Conservation (phyloP, 2,888 invertebrate genomes). For the Entomobrya proxima region DNA sequence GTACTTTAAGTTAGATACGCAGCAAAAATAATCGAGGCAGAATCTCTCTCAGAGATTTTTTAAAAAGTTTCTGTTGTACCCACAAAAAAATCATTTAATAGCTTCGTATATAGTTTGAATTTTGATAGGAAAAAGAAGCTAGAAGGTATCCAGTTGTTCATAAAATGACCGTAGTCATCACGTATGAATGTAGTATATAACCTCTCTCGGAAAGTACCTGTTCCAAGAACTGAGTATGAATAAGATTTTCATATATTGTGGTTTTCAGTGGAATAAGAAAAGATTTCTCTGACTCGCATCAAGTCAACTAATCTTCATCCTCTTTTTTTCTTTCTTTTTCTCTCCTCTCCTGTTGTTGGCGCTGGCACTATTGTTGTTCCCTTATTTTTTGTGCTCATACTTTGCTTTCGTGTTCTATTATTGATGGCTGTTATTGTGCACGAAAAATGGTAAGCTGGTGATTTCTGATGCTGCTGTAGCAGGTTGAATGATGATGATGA, state of each 20-base stretch:
- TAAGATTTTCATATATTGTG: conserved; percentile 65
- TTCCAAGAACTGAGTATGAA: conserved; percentile 64
- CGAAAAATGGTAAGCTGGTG: conserved; percentile 4
- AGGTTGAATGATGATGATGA: conserved; percentile 65
- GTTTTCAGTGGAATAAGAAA: conserved; percentile 65
- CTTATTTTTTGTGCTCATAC: conserved; percentile 34
- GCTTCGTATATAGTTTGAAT: conserved; percentile 19
- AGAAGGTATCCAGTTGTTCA: background rate
- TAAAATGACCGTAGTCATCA: background rate
- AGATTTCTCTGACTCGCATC: conserved; percentile 26
- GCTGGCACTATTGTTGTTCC: conserved; percentile 48
- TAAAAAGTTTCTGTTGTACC: conserved; percentile 39
- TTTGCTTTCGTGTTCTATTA: conserved; percentile 52
- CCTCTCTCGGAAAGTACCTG: conserved; percentile 59
- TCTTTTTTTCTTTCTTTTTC: background rate
- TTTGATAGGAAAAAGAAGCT: conserved; percentile 14
- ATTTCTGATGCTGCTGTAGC: conserved; percentile 35
- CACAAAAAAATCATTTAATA: conserved; percentile 31
- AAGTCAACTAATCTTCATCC: conserved; percentile 27
- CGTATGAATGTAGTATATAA: conserved; percentile 9
- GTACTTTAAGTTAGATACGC: background rate
- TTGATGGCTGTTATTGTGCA: conserved; percentile 45
- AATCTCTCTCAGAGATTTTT: conserved; percentile 49
- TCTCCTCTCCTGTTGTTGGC: conserved; percentile 14
- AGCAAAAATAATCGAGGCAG: conserved; percentile 48